Conservation (phyloP, 2,797 vertebrate genomes). For the Emys orbicularis region DNA sequence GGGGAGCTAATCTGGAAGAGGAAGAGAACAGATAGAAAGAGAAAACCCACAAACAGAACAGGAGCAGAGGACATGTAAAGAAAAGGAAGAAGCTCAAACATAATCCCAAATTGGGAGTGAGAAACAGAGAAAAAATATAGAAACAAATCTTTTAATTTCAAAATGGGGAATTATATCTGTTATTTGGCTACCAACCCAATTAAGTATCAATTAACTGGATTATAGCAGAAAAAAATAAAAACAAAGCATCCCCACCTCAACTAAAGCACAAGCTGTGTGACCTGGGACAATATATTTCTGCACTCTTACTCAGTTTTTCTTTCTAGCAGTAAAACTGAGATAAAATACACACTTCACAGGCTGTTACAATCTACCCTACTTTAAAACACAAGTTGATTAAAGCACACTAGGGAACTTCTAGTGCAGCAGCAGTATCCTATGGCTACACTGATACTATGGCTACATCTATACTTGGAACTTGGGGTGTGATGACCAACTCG, state of each 20-base stretch:
- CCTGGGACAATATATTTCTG: background rate
- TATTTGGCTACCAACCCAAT: background rate
- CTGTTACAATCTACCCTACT: too few species aligned
- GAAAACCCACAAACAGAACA: background rate
- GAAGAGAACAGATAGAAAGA: background rate
- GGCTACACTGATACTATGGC: too few species aligned
- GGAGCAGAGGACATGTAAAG: background rate
- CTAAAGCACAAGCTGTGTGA: accelerated
- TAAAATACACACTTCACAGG: background rate
- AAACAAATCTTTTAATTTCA: background rate
- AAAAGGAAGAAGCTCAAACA: background rate
- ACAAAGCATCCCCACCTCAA: background rate
- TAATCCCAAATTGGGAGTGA: background rate
- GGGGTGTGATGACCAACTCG: too few species aligned
- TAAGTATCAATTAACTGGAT: background rate
- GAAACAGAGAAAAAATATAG: background rate
- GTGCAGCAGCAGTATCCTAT: too few species aligned
- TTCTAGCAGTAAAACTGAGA: background rate
- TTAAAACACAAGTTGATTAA: too few species aligned
- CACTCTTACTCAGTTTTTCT: background rate
- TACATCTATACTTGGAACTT: too few species aligned
- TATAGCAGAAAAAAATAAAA: background rate
- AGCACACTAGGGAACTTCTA: too few species aligned
- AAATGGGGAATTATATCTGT: background rate
- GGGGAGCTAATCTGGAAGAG: too few species aligned